phyloP scores from a whole-genome alignment of 2,113 vertebrate species.

The Marmota flaviventris region DNA sequence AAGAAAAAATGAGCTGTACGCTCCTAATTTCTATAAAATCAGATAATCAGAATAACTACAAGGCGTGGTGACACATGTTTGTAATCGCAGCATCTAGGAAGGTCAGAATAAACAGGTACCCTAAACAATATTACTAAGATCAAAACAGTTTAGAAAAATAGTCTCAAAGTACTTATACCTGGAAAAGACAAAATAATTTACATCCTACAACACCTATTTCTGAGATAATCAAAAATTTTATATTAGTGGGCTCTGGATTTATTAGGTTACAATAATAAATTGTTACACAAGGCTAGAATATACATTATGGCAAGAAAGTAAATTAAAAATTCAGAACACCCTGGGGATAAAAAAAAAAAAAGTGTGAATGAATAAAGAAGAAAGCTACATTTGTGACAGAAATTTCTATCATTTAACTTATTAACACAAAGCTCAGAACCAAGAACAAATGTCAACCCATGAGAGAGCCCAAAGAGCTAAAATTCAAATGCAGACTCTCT shows the following conservation, averaged over 20 bases:
- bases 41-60: background rate
- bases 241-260: conserved; percentile 44
- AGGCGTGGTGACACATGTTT: too few relatives aligned
- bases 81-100: too few relatives aligned
- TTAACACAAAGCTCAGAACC: background rate
- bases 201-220: conserved; percentile 5
- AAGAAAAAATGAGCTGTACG: background rate
- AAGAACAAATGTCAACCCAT: background rate
- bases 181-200: background rate
- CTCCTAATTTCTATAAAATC: background rate
- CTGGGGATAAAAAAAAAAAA: background rate
- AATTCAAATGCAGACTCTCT: background rate
- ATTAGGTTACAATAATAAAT: background rate
- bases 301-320: background rate
- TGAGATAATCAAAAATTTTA: conserved; percentile 2
- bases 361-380: background rate
- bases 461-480: background rate
- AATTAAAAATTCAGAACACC: conserved; percentile 3
- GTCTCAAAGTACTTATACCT: background rate
- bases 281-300: background rate
- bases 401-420: conserved; percentile 22
- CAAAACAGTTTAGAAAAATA: conserved; percentile 25
- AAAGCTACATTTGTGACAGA: background rate
- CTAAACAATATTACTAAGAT: background rate
- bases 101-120: background rate